Base-by-base conservation (phyloP, 2,113 vertebrate species). In the Clinocottus analis region DNA sequence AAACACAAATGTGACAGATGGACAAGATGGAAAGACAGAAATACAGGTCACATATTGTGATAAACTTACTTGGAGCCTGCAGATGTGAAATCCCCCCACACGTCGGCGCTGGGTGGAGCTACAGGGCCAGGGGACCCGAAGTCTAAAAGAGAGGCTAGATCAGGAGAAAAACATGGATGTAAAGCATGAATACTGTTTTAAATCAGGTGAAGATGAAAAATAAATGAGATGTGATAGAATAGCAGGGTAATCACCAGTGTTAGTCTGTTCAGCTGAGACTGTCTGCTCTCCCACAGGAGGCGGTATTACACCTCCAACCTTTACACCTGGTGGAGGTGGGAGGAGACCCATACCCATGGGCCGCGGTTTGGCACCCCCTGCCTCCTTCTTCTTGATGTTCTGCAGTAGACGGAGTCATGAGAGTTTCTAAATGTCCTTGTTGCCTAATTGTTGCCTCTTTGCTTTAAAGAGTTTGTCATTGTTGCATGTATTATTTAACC, bases 361-460 rank as follows among this genome's bases (percentile, higher is more conserved):
- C 14, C 95, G 95, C 0, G 94, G 47, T 61, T 96, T 96, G 67
- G 85, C 51, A 3, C 80, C 80, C 11, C n/a, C 93, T 3, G 93
- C 91, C 17, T 99, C 97, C 64, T 96, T 99, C 88, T 98, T 99
- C 93, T 97, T 97, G 72, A 99, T 94, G 67, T 97, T 98, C 97
- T 99, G 85, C 35, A 11, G 67, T 0, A 51, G 1, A 80, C 4
- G 1, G 9, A 80, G 7, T 56, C 1, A 70, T 43, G 5, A 58
- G 5, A 66, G 35, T 55, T 47, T 23, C 2, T 39, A 7, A 47
- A n/a, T 2, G 1, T 55, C 21, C 14, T 31, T 16, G 21, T 51
- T 7, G 16, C 56, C 43, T 11, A 29, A 62, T 27, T 27, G 39
- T 2, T 33, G 31, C 4, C 45, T 27, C 1, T 41, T 16, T 59